Conservation (phyloP, 2,797 vertebrate genomes). For the Ctenosaura bakeri region DNA sequence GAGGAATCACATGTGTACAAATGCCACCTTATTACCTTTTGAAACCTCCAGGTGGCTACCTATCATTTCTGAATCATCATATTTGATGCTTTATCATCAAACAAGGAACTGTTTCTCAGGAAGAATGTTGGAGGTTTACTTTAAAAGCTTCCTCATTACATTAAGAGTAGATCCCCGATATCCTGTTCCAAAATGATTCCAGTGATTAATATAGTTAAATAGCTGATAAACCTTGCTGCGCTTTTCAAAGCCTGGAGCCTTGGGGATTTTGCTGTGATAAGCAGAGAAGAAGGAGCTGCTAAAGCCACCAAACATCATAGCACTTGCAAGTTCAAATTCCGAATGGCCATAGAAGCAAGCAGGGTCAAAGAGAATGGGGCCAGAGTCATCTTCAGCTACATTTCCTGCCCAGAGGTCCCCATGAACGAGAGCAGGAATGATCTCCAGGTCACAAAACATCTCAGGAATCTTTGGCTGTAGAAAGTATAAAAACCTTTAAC, state of each 20-base stretch:
- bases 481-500: constrained; percentile 27
- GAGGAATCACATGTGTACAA: constrained; percentile 33
- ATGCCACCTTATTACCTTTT: background rate
- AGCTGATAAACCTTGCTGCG: constrained; percentile 93
- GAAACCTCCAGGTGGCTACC: constrained; percentile 12
- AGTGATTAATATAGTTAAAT: constrained; percentile 96
- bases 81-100: background rate
- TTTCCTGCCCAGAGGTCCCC: constrained; percentile 97
- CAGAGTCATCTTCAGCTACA: constrained; percentile 86
- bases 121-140: constrained; percentile 44
- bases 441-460: constrained; percentile 84
- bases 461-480: constrained; percentile 90
- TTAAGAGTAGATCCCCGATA: constrained; percentile 83
- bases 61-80: background rate
- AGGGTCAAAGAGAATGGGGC: constrained; percentile 92
- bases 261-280: constrained; percentile 92
- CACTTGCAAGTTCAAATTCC: constrained; percentile 91
- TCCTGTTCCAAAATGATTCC: constrained; percentile 95
- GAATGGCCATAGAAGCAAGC: constrained; percentile 94
- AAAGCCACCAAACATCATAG: constrained; percentile 94
- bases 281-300: constrained; percentile 89
- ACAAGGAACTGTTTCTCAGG: background rate
- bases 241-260: constrained; percentile 87
- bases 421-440: constrained; percentile 89
- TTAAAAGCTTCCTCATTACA: constrained; percentile 76